A percentile compares a stretch with the other conserved stretches of the same genome.
Evolutionary conservation across 1,140 invertebrate genomes (phyloP).

Genomic region (Aphelinus atriplicis): DNA sequence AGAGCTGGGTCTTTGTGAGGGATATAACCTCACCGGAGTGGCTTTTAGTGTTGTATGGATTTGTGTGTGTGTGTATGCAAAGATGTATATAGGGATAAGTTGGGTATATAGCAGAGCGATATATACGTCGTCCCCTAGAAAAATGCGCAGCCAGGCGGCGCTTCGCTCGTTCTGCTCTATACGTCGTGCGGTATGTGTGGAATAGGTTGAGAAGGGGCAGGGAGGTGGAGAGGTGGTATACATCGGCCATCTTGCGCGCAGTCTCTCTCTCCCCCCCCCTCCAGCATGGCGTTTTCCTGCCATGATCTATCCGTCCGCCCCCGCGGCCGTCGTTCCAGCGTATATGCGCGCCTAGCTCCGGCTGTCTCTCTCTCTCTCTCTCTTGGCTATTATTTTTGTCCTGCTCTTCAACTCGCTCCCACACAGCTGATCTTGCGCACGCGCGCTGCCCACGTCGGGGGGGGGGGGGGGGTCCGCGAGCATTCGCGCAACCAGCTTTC

Average conservation of each 20-base stretch:
- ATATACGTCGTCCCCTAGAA: constrained; percentile 42
- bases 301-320: constrained; percentile 25
- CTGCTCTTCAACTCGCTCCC: constrained; percentile 6
- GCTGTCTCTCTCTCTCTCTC: constrained; percentile 4
- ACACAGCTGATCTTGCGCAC: no score
- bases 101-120: neutral
- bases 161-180: constrained; percentile 31
- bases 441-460: no score
- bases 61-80: no score
- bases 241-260: constrained; percentile 55
- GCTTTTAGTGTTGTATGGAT: no score
- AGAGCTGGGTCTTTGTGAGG: neutral
- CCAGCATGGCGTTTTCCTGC: constrained; percentile 22
- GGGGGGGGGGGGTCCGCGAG: neutral
- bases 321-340: constrained; percentile 8
- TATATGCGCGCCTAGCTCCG: constrained; percentile 28
- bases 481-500: constrained; percentile 36
- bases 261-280: constrained; percentile 27
- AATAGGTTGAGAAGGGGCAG: no score
- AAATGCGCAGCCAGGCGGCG: constrained; percentile 61
- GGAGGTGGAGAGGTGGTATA: constrained; percentile 29
- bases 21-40: neutral
- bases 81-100: neutral
- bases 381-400: constrained; percentile 15
- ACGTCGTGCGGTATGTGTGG: no score